A percentile compares a stretch with the other conserved stretches of the same genome.
These are phyloP conservation scores for Sebastes dallii DNA, from an alignment of 2,797 vertebrate genomes.

Conservation along the genomic window DNA sequence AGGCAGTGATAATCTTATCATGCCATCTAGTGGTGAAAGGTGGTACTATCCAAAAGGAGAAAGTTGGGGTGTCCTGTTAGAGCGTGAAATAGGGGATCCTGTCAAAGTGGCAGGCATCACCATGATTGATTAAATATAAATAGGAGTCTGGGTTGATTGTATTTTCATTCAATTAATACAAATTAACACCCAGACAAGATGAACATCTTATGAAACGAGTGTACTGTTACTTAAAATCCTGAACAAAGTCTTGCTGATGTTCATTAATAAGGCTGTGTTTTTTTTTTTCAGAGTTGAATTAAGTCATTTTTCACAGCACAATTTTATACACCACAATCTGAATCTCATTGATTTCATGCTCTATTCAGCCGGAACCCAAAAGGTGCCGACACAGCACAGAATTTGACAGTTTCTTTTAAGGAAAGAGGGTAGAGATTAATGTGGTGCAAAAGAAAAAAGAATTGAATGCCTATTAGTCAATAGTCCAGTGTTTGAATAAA, in stretches of 20 bases:
- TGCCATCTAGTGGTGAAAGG: slow-evolving; percentile 77
- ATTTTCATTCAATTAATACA: slow-evolving; percentile 3
- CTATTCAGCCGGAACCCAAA: slow-evolving; percentile 50
- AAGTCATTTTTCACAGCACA: slow-evolving; percentile 54
- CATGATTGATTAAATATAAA: slow-evolving; percentile 14
- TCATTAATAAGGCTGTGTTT: slow-evolving; percentile 29
- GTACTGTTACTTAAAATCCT: neutral
- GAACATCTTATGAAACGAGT: neutral
- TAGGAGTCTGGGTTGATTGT: slow-evolving; percentile 6
- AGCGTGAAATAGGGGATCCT: neutral
- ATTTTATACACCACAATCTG: slow-evolving; percentile 36
- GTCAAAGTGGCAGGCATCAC: slow-evolving; percentile 6
- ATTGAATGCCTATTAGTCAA: slow-evolving; percentile 41
- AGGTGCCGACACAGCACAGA: slow-evolving; percentile 53
- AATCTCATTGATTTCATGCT: slow-evolving; percentile 65
- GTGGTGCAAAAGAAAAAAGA: slow-evolving; percentile 38
- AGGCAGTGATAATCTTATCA: slow-evolving; percentile 55
- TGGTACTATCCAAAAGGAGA: neutral
- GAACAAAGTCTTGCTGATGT: slow-evolving; percentile 8
- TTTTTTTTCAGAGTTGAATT: slow-evolving; percentile 9
- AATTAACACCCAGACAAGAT: slow-evolving; percentile 4
- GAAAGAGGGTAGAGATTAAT: slow-evolving; percentile 56
- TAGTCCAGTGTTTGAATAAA: slow-evolving; percentile 28
- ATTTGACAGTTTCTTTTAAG: slow-evolving; percentile 38
- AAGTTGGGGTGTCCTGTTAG: neutral